Conservation (phyloP, 2,888 invertebrate genomes). For the Pachycephus smyrnensis region DNA sequence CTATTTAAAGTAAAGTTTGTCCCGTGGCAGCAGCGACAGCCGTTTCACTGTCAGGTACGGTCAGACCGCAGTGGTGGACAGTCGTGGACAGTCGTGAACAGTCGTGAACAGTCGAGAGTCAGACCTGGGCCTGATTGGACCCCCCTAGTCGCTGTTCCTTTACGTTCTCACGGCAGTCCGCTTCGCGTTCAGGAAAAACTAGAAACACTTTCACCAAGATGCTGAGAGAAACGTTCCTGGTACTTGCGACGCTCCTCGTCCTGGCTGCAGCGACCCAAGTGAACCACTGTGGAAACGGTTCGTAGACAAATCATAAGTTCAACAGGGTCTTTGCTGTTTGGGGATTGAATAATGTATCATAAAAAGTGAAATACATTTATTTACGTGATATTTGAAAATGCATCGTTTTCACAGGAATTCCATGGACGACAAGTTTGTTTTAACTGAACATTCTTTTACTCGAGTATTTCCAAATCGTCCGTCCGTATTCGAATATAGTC, state of each 20-base stretch:
- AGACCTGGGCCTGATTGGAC: slow-evolving; percentile 40
- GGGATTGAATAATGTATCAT: neutral
- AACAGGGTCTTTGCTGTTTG: neutral
- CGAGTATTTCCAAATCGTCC: neutral
- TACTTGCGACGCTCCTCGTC: slow-evolving; percentile 45
- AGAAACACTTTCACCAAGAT: slow-evolving; percentile 49
- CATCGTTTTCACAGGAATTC: neutral
- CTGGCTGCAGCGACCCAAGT: slow-evolving; percentile 45
- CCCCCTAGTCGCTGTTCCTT: slow-evolving; percentile 23
- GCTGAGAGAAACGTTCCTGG: slow-evolving; percentile 47
- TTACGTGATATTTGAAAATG: neutral
- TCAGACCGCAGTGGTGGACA: neutral
- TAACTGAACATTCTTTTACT: neutral
- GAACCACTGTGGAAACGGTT: slow-evolving; percentile 41
- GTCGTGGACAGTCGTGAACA: neutral
- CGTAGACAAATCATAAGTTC: slow-evolving; percentile 9
- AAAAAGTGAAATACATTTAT: neutral
- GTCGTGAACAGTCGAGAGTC: slow-evolving; percentile 41
- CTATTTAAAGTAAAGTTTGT: neutral
- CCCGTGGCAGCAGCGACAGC: neutral
- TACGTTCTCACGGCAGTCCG: slow-evolving; percentile 17
- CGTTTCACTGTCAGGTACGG: neutral
- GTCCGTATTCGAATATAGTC: neutral
- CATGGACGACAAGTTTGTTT: neutral
- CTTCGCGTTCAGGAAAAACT: neutral